These are phyloP conservation scores for Fregata magnificens DNA, from an alignment of 2,113 vertebrate genomes.

Conservation along the genomic window DNA sequence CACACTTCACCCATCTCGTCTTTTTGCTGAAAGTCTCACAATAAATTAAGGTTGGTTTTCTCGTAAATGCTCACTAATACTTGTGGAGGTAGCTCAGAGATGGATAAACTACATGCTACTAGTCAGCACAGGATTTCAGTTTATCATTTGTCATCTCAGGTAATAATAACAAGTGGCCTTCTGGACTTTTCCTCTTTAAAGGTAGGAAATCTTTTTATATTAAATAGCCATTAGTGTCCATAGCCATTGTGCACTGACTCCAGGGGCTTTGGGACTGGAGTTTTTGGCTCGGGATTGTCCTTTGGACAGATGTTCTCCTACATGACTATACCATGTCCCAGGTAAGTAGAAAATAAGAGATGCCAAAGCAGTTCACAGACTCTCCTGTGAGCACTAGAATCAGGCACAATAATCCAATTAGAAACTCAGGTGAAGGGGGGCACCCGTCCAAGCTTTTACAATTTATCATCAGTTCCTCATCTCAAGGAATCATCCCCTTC, in stretches of 20 bases:
- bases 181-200: background rate
- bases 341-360: background rate
- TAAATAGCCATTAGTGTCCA: background rate
- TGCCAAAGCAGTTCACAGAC: background rate
- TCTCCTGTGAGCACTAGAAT: background rate
- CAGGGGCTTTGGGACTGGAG: background rate
- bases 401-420: background rate
- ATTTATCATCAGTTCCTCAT: background rate
- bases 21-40: background rate
- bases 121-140: background rate
- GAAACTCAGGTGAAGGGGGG: background rate
- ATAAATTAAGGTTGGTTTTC: background rate
- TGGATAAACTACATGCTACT: background rate
- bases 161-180: background rate
- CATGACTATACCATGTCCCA: rapidly evolving
- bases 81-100: background rate
- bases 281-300: background rate
- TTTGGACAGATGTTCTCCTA: background rate
- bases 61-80: background rate
- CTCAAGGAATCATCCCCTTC: background rate
- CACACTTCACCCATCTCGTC: rapidly evolving
- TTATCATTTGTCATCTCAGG: background rate
- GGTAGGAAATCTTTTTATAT: background rate
- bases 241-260: background rate
- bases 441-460: background rate